Evolutionary conservation across 2,113 vertebrate genomes (phyloP).

Genomic region (Lucifuga dentata): DNA sequence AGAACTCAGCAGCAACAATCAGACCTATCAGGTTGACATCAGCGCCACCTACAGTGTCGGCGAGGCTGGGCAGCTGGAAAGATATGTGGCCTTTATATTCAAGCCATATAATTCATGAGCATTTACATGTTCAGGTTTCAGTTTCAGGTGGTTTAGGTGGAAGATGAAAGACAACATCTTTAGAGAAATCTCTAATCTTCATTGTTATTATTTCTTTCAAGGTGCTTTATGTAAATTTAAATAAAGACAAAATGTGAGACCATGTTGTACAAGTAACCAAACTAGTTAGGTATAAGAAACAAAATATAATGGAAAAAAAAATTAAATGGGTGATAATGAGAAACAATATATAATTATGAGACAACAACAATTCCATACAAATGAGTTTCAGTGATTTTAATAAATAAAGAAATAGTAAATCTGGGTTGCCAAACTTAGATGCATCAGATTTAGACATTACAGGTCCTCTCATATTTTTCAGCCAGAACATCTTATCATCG

Average conservation of each 20-base stretch:
- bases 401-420: background rate
- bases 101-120: slow-evolving; percentile 6
- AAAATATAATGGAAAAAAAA: too few relatives aligned
- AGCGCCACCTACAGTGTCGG: slow-evolving; percentile 69
- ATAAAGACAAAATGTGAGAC: background rate
- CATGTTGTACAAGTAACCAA: background rate
- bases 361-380: too few relatives aligned
- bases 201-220: background rate
- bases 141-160: background rate
- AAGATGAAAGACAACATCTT: background rate
- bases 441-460: too few relatives aligned
- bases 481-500: too few relatives aligned
- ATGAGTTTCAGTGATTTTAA: background rate
- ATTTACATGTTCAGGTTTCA: slow-evolving; percentile 8
- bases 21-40: slow-evolving; percentile 49
- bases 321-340: too few relatives aligned
- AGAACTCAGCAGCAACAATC: slow-evolving; percentile 53
- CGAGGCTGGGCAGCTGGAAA: slow-evolving; percentile 30
- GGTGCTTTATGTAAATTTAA: background rate
- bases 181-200: background rate
- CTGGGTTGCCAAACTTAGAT: too few relatives aligned
- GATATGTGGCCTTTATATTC: slow-evolving; percentile 46
- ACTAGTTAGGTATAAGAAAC: too few relatives aligned
- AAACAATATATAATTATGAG: too few relatives aligned
- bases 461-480: too few relatives aligned